These are phyloP conservation scores for Drosophila setifemur DNA, from an alignment of 1,140 invertebrate species.

Conservation along the genomic window DNA sequence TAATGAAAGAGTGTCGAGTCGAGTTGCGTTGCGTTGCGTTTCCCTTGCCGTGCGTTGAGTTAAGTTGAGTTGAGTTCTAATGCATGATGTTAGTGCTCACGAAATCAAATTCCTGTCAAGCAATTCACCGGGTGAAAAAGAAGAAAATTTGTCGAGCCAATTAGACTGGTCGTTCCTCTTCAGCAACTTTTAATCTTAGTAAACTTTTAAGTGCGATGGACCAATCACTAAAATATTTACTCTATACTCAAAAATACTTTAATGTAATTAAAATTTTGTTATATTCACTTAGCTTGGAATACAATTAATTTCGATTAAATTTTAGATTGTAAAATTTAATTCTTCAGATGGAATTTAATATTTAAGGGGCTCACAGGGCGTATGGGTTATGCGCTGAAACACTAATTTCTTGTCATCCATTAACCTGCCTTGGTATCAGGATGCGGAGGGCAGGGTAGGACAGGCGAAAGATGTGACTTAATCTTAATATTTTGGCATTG, in stretches of 20 bases:
- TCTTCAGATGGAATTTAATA: no score
- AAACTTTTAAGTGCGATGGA: no score
- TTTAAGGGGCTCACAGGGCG: conserved; percentile 6
- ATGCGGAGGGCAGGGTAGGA: neutral
- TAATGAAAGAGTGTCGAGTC: conserved; percentile 28
- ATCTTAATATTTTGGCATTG: no score
- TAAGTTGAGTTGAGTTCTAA: conserved; percentile 12
- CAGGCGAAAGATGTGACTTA: neutral
- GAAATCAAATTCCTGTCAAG: conserved; percentile 35
- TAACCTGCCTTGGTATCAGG: neutral
- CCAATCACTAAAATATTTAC: no score
- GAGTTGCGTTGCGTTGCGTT: conserved; percentile 6
- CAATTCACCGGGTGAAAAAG: neutral
- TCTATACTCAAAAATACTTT: no score
- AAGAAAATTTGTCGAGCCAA: neutral
- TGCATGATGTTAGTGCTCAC: conserved; percentile 14
- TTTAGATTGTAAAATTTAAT: no score
- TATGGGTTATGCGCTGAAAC: conserved; percentile 14
- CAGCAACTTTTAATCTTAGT: neutral
- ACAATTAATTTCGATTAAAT: no score
- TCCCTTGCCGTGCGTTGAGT: conserved; percentile 1
- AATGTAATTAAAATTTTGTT: no score
- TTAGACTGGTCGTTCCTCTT: neutral
- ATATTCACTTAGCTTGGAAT: no score
- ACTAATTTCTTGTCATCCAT: conserved; percentile 5